Conservation (phyloP, 2,797 vertebrate genomes). For the Coregonus ussuriensis region DNA sequence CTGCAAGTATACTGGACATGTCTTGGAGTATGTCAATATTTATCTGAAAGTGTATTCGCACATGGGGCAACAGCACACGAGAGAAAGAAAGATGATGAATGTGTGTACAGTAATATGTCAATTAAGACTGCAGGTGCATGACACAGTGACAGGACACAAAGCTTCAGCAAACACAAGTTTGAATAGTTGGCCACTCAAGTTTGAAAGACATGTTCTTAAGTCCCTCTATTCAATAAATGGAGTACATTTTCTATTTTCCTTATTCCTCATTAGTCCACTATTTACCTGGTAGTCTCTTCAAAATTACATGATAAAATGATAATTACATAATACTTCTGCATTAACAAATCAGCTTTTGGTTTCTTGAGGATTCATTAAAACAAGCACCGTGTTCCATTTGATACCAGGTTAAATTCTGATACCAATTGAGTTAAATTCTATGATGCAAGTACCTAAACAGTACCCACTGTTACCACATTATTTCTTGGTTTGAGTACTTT, state of each 20-base stretch:
- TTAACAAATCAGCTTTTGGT: neutral
- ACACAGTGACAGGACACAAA: neutral
- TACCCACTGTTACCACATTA: neutral
- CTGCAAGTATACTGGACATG: conserved; percentile 1
- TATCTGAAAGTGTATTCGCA: neutral
- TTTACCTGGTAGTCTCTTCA: neutral
- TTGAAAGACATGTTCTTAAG: neutral
- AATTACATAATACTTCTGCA: too few species aligned
- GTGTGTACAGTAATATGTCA: neutral
- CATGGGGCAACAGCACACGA: neutral
- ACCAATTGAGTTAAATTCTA: neutral
- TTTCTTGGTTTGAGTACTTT: neutral
- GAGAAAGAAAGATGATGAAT: neutral
- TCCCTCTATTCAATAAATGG: neutral
- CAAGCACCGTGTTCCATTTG: neutral
- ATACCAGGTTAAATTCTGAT: neutral
- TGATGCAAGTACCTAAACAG: neutral
- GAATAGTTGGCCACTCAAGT: neutral
- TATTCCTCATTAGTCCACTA: neutral
- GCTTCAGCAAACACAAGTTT: neutral
- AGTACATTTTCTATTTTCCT: neutral
- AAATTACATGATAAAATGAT: neutral
- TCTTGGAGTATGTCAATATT: conserved; percentile 11
- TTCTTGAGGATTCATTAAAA: neutral
- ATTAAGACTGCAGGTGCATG: neutral